A percentile compares a stretch with the other conserved stretches of the same genome.
phyloP scores from a whole-genome alignment of 1,140 invertebrate species.

The Hesperophylax magnus region DNA sequence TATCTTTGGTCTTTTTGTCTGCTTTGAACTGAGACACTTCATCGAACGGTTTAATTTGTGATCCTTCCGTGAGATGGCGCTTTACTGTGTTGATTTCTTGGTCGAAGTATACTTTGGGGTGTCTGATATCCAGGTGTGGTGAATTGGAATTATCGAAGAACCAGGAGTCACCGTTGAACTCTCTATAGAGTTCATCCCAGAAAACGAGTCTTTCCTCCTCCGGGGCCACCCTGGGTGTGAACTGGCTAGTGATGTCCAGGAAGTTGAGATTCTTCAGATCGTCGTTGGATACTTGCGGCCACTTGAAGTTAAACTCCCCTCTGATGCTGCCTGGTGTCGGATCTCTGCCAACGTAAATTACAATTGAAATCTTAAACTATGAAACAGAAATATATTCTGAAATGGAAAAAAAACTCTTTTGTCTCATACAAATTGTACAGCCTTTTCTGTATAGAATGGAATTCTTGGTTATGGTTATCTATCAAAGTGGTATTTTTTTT shows the following conservation, averaged over 20 bases:
- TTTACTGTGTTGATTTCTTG: constrained; percentile 12
- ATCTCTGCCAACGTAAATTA: constrained; percentile 62
- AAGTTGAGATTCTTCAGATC: constrained; percentile 69
- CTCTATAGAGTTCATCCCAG: constrained; percentile 74
- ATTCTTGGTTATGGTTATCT: too few relatives aligned
- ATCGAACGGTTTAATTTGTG: background rate
- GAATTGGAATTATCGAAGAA: background rate
- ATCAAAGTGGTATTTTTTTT: too few relatives aligned
- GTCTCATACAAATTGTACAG: too few relatives aligned
- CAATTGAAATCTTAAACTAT: too few relatives aligned
- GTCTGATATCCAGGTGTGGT: background rate
- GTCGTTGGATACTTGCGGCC: constrained; percentile 68
- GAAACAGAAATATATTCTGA: too few relatives aligned
- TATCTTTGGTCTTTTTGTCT: too few relatives aligned
- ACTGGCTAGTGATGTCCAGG: constrained; percentile 70
- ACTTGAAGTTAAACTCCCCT: constrained; percentile 68
- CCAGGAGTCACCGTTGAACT: constrained; percentile 62
- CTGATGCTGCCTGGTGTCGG: constrained; percentile 71
- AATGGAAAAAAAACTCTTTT: too few relatives aligned
- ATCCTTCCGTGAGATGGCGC: background rate
- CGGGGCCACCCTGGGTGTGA: constrained; percentile 68
- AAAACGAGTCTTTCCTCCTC: constrained; percentile 70
- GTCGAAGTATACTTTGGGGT: constrained; percentile 1
- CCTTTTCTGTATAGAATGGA: too few relatives aligned
- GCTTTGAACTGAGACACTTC: background rate